phyloP scores from a whole-genome alignment of 2,797 vertebrate species.

The Aratinga solstitialis region DNA sequence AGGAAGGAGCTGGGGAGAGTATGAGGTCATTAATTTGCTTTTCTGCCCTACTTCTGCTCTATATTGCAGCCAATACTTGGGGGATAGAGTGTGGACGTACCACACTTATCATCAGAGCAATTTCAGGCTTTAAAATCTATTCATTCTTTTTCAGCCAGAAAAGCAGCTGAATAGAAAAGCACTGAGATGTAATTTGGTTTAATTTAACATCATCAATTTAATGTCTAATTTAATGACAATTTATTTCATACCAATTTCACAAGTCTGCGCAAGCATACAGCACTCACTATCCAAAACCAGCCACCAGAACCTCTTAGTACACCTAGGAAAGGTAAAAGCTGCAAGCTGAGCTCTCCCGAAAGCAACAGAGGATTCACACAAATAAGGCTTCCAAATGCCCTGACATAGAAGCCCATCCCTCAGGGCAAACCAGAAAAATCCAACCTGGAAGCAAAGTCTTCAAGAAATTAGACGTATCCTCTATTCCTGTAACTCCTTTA shows the following conservation, averaged over 20 bases:
- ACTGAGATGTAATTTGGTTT: not conserved
- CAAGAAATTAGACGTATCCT: not conserved
- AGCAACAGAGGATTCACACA: not conserved
- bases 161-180: not conserved
- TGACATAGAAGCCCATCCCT: not conserved
- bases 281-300: not conserved
- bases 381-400: not conserved
- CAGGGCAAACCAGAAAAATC: not conserved
- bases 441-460: not conserved
- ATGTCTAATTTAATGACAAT: not conserved
- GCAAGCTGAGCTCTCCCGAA: not conserved
- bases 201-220: not conserved
- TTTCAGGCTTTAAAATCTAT: not conserved
- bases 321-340: not conserved
- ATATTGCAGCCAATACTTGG: not conserved
- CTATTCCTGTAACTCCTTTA: not conserved
- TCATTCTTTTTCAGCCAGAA: not conserved
- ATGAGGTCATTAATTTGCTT: not conserved
- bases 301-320: not conserved
- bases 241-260: not conserved
- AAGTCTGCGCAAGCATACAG: not conserved
- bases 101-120: not conserved
- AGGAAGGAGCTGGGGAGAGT: not conserved
- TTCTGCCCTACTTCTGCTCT: not conserved
- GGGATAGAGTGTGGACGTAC: not conserved